These are phyloP conservation scores for Anagyrus pseudococci DNA, from an alignment of 2,888 invertebrate genomes.

Conservation along the genomic window DNA sequence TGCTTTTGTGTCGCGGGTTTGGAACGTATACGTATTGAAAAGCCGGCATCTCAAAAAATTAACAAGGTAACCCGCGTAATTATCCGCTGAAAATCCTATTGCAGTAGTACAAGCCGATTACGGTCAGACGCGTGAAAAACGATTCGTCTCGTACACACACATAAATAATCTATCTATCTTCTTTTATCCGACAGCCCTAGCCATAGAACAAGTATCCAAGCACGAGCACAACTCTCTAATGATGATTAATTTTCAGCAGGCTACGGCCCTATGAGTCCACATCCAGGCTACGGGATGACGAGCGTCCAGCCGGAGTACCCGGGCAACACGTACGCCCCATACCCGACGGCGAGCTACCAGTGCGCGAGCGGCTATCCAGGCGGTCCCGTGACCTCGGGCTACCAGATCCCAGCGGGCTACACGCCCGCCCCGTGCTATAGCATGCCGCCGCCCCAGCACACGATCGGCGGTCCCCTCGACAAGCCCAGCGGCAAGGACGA, in stretches of 20 bases:
- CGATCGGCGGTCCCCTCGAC: slow-evolving; percentile 63
- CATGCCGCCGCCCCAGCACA: slow-evolving; percentile 82
- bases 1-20: too few relatives aligned
- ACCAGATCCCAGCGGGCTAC: slow-evolving; percentile 73
- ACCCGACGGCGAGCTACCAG: slow-evolving; percentile 71
- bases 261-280: slow-evolving; percentile 84
- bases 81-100: too few relatives aligned
- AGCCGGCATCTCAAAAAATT: too few relatives aligned
- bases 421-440: slow-evolving; percentile 82
- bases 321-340: slow-evolving; percentile 74
- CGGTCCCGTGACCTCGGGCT: slow-evolving; percentile 66
- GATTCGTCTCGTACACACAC: background rate
- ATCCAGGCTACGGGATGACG: slow-evolving; percentile 81
- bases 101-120: background rate
- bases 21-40: too few relatives aligned
- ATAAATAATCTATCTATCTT: too few relatives aligned
- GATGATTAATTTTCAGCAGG: slow-evolving; percentile 64
- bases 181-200: too few relatives aligned
- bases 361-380: slow-evolving; percentile 64
- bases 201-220: too few relatives aligned
- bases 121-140: slow-evolving; percentile 1
- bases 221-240: too few relatives aligned
- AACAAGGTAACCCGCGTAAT: too few relatives aligned
- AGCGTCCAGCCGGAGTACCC: slow-evolving; percentile 83
- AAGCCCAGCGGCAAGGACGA: slow-evolving; percentile 73